Conservation (phyloP, 2,888 invertebrate species). For the Orthonychiurus folsomi region DNA sequence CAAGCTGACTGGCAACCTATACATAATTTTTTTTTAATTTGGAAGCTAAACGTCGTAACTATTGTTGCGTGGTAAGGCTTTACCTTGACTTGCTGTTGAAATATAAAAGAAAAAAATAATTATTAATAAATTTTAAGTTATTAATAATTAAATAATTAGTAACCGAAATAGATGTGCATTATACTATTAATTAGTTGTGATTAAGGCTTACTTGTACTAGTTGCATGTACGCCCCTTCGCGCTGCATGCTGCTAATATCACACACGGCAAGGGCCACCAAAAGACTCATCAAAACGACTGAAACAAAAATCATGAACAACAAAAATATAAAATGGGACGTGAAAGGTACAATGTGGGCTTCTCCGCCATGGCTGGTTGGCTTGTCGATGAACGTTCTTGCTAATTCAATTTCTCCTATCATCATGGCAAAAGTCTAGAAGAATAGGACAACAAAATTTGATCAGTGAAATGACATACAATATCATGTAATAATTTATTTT, state of each 20-base stretch:
- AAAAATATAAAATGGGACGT: slow-evolving; percentile 40
- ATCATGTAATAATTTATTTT: background rate
- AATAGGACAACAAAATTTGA: slow-evolving; percentile 4
- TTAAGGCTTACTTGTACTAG: slow-evolving; percentile 37
- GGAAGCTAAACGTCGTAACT: background rate
- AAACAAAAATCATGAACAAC: slow-evolving; percentile 40
- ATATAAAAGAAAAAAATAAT: background rate
- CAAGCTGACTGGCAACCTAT: slow-evolving; percentile 39
- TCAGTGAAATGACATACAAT: no score
- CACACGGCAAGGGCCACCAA: slow-evolving; percentile 38
- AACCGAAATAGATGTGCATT: no score
- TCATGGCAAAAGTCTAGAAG: slow-evolving; percentile 40
- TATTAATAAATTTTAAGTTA: no score
- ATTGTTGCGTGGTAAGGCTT: background rate
- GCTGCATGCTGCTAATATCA: slow-evolving; percentile 40
- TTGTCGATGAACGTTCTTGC: slow-evolving; percentile 40
- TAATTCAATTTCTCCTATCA: slow-evolving; percentile 40
- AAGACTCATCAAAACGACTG: slow-evolving; percentile 40
- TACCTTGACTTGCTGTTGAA: slow-evolving; percentile 5
- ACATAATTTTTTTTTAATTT: background rate
- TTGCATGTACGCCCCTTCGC: slow-evolving; percentile 40
- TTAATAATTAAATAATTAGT: no score
- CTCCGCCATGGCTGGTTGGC: slow-evolving; percentile 22
- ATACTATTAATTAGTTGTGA: background rate
- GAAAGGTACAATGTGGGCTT: slow-evolving; percentile 37